Percentiles rank a stretch among this genome's conserved stretches.
Conservation (phyloP, 2,888 invertebrate genomes). For the Lamellibrachia columna region DNA sequence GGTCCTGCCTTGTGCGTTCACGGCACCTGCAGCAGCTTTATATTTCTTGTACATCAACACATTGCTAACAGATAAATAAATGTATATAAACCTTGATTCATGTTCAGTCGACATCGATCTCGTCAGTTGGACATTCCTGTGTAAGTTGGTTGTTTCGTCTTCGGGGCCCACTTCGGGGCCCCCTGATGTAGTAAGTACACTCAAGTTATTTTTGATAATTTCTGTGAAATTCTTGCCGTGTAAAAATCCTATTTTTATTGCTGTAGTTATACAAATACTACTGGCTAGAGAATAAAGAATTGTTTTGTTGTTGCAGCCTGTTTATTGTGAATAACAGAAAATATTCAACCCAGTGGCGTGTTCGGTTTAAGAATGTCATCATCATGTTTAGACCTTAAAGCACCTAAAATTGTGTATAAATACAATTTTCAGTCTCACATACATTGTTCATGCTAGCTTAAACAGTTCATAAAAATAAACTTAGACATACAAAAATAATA, state of each 20-base stretch:
- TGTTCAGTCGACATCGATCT: slow-evolving; percentile 8
- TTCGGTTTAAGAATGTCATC: neutral
- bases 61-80: slow-evolving; percentile 6
- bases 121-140: neutral
- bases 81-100: slow-evolving; percentile 16
- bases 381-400: neutral
- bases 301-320: slow-evolving; percentile 7
- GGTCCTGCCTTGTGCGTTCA: neutral
- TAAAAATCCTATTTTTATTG: slow-evolving; percentile 16
- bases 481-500: neutral
- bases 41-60: neutral
- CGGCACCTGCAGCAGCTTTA: neutral
- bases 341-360: neutral
- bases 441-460: neutral
- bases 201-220: slow-evolving; percentile 16
- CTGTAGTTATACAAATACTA: slow-evolving; percentile 16
- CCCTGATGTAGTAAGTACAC: neutral
- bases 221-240: slow-evolving; percentile 16
- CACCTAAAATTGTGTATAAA: neutral
- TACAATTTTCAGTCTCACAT: neutral
- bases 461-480: neutral
- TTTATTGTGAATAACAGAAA: slow-evolving; percentile 1
- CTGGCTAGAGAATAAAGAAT: slow-evolving; percentile 16
- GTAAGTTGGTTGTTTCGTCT: neutral
- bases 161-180: neutral